Base-by-base conservation (phyloP, 2,113 vertebrate genomes). In the Limanda limanda region DNA sequence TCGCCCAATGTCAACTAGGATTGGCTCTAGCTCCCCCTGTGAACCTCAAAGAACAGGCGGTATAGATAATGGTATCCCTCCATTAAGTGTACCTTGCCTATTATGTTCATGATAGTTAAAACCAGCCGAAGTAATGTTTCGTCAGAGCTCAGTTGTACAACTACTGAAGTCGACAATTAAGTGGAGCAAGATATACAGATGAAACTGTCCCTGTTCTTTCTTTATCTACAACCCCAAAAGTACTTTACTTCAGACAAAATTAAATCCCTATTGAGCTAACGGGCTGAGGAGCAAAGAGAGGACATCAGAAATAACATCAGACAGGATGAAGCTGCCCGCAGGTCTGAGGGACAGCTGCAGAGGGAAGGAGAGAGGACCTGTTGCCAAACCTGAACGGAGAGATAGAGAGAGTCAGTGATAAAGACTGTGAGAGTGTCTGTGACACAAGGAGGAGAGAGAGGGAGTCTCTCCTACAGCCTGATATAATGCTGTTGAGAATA, bases 301-400 rank as follows among this genome's bases (percentile, higher is more conserved):
- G 54, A 56, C 54, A 56, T 23, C 51, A 56, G 54, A 56, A 56
- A 24, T 56, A 56, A 56, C 54, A 24, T 56, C 21, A 56, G 21
- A 56, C n/a, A 23, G 21, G 23, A 27, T 10, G 25, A 60, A 60
- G 17, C 25, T 60, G 4, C 58, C 58, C 12, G 58, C 58, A 60
- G 15, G 58, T 60, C 58, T 60, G 58, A 35, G 27, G 58, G 11
- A 60, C 17, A 20, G 58, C 27, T 60, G 58, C 58, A 60, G 58
- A 31, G 17, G 18, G 58, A 35, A 35, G 58, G 58, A 11, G 27
- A 37, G 27, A 37, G 17, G 15, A 58, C 24, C 25, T 15, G 12
- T 15, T 58, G 9, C 56, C 56, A 58, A 48, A 48, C 17, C 45
- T 18, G 45, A 48, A 48, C 45, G 5, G 24, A 60, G 57, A 10